Percentiles rank a stretch among this genome's conserved stretches.
These are phyloP conservation scores for Nerophis lumbriciformis DNA, from an alignment of 2,113 vertebrate genomes.

Conservation along the genomic window DNA sequence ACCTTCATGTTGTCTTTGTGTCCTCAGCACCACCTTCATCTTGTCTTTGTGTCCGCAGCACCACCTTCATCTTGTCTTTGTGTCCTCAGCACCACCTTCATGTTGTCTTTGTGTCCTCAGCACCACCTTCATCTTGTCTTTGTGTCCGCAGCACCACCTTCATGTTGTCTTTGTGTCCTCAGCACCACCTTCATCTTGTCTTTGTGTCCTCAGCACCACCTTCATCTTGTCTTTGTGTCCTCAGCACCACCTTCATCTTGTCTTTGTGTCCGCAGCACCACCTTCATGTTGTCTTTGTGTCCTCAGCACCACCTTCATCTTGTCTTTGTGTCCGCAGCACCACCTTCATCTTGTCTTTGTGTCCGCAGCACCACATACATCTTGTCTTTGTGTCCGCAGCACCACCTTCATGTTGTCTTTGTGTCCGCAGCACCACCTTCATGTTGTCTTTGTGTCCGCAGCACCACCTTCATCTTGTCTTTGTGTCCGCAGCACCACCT, in stretches of 20 bases:
- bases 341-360: not conserved
- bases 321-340: slow-evolving; percentile 53
- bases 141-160: too few relatives aligned
- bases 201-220: too few relatives aligned
- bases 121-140: slow-evolving; percentile 78
- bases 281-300: not conserved
- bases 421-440: slow-evolving; percentile 73
- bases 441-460: slow-evolving; percentile 63
- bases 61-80: slow-evolving; percentile 78
- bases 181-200: slow-evolving; percentile 83
- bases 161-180: not conserved
- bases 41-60: slow-evolving; percentile 49
- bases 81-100: too few relatives aligned
- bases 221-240: not conserved
- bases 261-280: slow-evolving; percentile 39
- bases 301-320: slow-evolving; percentile 76
- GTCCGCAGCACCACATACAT: slow-evolving; percentile 76
- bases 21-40: too few relatives aligned
- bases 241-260: slow-evolving; percentile 79
- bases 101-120: slow-evolving; percentile 45
- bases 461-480: not conserved
- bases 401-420: not conserved
- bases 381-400: slow-evolving; percentile 55
- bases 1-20: slow-evolving; percentile 78
- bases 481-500: slow-evolving; percentile 69